Percentiles rank a stretch among this genome's conserved stretches.
Conservation (phyloP, 2,888 invertebrate genomes). For the Sarcophaga subvicina region DNA sequence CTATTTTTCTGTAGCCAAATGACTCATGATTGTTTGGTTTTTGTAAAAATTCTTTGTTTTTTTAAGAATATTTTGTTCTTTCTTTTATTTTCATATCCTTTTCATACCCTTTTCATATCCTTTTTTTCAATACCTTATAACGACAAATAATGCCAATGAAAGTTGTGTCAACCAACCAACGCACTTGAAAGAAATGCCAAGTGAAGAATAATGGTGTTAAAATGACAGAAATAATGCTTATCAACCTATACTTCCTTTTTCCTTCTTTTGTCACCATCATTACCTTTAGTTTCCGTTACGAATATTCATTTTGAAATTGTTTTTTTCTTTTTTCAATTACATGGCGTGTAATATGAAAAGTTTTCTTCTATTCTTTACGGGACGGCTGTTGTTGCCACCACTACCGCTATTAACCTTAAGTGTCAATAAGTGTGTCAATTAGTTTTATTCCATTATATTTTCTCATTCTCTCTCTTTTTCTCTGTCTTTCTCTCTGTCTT, state of each 20-base stretch:
- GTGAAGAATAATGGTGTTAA: background rate
- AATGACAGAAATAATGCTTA: background rate
- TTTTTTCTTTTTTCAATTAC: constrained; percentile 19
- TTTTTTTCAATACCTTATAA: too few species aligned
- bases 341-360: constrained; percentile 20
- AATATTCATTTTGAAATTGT: background rate
- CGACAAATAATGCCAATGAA: too few species aligned
- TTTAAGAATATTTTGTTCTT: too few species aligned
- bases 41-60: too few species aligned
- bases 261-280: too few species aligned
- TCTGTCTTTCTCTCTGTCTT: background rate
- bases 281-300: constrained; percentile 17
- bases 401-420: constrained; percentile 36
- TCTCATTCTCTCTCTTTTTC: too few species aligned
- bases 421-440: constrained; percentile 59
- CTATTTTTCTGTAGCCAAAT: too few species aligned
- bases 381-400: background rate
- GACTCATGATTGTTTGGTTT: too few species aligned
- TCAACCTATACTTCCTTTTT: background rate
- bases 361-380: constrained; percentile 15
- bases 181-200: background rate
- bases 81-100: too few species aligned
- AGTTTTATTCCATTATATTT: constrained; percentile 11
- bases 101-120: too few species aligned
- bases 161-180: too few species aligned